Percentiles rank a stretch among this genome's conserved stretches.
These are phyloP conservation scores for Cairina moschata DNA, from an alignment of 2,113 vertebrate genomes.

Conservation along the genomic window DNA sequence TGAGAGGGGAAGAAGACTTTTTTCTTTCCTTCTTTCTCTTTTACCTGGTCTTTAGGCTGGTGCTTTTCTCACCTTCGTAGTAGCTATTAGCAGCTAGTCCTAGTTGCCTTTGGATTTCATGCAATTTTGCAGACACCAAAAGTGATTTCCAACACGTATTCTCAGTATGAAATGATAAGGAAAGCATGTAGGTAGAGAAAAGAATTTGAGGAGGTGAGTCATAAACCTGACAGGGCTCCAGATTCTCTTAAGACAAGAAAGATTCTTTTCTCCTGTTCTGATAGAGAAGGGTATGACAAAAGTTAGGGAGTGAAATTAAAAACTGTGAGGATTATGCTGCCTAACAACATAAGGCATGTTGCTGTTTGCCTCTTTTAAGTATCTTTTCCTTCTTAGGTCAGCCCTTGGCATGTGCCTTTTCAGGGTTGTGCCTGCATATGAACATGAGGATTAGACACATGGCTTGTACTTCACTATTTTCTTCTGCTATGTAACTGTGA, in stretches of 20 bases:
- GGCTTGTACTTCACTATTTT: background rate
- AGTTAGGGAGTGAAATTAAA: background rate
- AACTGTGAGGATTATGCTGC: background rate
- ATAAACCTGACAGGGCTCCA: background rate
- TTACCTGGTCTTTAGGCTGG: background rate
- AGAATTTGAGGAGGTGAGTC: background rate
- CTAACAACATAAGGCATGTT: background rate
- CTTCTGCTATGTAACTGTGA: background rate
- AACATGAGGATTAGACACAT: background rate
- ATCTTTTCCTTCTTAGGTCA: background rate
- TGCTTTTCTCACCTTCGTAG: background rate
- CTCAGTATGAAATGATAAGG: background rate
- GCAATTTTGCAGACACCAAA: background rate
- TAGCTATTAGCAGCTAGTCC: background rate
- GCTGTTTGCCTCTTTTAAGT: background rate
- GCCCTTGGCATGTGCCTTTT: background rate
- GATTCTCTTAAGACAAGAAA: background rate
- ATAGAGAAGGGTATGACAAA: background rate
- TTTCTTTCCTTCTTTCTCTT: background rate
- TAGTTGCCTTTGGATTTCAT: background rate
- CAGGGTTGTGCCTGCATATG: background rate
- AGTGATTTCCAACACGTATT: constrained; percentile 4
- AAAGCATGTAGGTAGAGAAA: background rate
- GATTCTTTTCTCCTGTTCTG: background rate
- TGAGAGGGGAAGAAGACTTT: background rate